Percentiles rank a stretch among this genome's conserved stretches.
Evolutionary conservation across 2,113 vertebrate genomes (phyloP).

Genomic region (Toxostoma redivivum): DNA sequence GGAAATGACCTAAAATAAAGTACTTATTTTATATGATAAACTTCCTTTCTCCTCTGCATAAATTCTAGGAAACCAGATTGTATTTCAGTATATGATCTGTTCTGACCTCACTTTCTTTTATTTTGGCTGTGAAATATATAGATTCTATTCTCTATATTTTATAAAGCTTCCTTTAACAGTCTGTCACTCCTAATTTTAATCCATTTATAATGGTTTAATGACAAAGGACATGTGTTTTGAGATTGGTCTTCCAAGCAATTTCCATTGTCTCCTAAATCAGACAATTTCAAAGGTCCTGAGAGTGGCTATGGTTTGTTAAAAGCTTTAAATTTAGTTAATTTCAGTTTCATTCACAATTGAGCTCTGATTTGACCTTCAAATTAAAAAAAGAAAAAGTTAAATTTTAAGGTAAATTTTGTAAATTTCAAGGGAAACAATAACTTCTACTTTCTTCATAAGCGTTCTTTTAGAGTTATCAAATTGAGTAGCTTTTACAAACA

Average conservation of each 20-base stretch:
- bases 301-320: not conserved
- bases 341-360: not conserved
- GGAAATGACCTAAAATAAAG: not conserved
- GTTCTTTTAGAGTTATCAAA: not conserved
- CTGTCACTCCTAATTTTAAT: not conserved
- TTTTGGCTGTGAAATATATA: not conserved
- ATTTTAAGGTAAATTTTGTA: not conserved
- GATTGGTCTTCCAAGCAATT: not conserved
- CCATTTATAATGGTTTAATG: not conserved
- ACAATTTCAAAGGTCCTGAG: not conserved
- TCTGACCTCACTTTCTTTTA: not conserved
- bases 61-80: not conserved
- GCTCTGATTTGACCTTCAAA: not conserved
- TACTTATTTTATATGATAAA: not conserved
- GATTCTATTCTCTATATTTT: not conserved
- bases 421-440: not conserved
- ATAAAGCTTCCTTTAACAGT: not conserved
- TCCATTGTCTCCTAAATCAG: not conserved
- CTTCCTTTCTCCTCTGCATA: not conserved
- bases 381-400: not conserved
- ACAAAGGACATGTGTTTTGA: not conserved
- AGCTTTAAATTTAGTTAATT: not conserved
- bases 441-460: not conserved
- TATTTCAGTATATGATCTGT: not conserved
- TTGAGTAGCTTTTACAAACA: not conserved